Evolutionary conservation across 2,888 invertebrate genomes (phyloP).

Genomic region (Stenurella melanura): DNA sequence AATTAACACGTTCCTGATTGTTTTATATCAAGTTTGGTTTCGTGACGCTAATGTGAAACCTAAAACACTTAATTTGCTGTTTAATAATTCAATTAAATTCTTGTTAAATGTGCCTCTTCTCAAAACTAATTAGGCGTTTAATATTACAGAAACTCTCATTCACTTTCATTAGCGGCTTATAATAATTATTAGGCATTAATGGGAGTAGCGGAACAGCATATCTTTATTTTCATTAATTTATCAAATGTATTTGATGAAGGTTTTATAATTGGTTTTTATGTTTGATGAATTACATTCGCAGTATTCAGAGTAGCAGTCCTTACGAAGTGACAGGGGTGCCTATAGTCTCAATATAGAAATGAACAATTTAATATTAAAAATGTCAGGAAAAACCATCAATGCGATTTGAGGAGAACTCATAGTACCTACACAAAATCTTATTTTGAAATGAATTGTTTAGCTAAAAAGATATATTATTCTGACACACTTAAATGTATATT

Average conservation of each 20-base stretch:
- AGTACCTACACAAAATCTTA: no score
- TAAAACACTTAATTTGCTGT: neutral
- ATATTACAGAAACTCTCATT: constrained; percentile 14
- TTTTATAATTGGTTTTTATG: neutral
- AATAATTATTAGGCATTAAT: constrained; percentile 15
- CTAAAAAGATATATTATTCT: no score
- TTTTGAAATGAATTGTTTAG: no score
- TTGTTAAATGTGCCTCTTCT: neutral
- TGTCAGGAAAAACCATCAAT: no score
- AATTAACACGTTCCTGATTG: no score
- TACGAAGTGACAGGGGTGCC: no score
- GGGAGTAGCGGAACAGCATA: neutral
- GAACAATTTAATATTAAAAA: no score
- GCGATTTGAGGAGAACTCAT: no score
- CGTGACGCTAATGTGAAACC: neutral
- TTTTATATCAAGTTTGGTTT: neutral
- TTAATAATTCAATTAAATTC: constrained; percentile 16
- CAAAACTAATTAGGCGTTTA: constrained; percentile 25
- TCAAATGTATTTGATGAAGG: neutral
- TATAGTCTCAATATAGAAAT: no score
- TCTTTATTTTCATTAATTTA: neutral
- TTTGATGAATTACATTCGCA: neutral
- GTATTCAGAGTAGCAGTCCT: neutral
- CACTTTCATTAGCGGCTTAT: constrained; percentile 14
- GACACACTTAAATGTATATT: no score